A percentile compares a stretch with the other conserved stretches of the same genome.
phyloP scores from a whole-genome alignment of 2,113 vertebrate species.

The Saguinus midas region DNA sequence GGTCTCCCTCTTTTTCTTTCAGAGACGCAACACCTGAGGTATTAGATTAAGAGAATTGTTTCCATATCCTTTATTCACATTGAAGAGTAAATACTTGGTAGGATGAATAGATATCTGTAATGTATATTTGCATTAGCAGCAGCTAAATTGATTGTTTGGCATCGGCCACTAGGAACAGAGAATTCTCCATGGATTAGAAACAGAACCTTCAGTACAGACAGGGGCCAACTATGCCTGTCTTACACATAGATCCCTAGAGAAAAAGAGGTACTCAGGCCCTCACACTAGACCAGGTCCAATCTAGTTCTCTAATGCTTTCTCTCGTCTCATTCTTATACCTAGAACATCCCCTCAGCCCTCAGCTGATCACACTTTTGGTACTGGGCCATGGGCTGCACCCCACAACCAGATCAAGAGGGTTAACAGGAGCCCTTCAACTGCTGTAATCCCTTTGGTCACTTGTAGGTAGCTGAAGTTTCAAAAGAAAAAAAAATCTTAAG shows the following conservation, averaged over 20 bases:
- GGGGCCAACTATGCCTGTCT: neutral
- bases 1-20: neutral
- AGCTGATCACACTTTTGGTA: neutral
- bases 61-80: neutral
- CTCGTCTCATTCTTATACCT: neutral
- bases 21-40: neutral
- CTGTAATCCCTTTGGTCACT: neutral
- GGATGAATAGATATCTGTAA: neutral
- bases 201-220: neutral
- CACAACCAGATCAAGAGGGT: neutral
- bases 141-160: neutral
- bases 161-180: neutral
- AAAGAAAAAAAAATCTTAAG: neutral
- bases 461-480: neutral
- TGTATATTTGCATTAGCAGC: neutral
- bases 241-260: neutral
- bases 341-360: neutral
- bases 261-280: neutral
- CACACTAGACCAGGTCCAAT: accelerated
- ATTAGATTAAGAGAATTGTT: neutral
- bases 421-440: neutral
- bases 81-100: neutral
- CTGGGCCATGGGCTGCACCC: neutral
- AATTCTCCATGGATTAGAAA: neutral
- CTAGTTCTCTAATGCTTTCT: neutral